These are phyloP conservation scores for Karalla daura DNA, from an alignment of 2,797 vertebrate species.

Conservation along the genomic window DNA sequence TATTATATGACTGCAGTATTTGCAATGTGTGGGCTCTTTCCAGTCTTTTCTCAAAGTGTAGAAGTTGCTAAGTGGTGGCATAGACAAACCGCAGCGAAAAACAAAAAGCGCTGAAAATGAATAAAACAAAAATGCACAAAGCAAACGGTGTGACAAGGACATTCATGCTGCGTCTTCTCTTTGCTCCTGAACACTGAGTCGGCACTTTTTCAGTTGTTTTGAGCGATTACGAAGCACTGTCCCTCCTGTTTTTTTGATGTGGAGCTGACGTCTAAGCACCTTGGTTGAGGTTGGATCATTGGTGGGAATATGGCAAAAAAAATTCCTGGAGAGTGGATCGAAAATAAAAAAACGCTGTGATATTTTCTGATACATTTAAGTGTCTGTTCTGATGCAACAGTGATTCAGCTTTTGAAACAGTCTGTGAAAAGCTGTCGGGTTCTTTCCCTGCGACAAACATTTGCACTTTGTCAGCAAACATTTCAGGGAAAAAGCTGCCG, in stretches of 20 bases:
- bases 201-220: conserved; percentile 12
- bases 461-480: background rate
- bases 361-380: background rate
- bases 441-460: background rate
- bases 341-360: background rate
- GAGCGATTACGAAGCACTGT: conserved; percentile 39
- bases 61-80: background rate
- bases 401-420: background rate
- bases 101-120: conserved; percentile 1
- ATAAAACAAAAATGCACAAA: background rate
- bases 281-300: background rate
- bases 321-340: background rate
- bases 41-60: background rate
- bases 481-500: background rate
- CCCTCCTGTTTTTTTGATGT: conserved; percentile 1
- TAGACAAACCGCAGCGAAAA: background rate
- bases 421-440: background rate
- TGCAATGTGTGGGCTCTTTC: background rate
- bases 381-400: background rate
- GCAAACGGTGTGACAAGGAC: conserved; percentile 19
- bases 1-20: background rate
- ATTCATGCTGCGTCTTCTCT: conserved; percentile 37
- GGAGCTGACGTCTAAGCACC: conserved; percentile 13
- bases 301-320: background rate
- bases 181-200: conserved; percentile 34